Evolutionary conservation across 2,888 invertebrate species (phyloP).

Genomic region (Dasysyrphus albostriatus): DNA sequence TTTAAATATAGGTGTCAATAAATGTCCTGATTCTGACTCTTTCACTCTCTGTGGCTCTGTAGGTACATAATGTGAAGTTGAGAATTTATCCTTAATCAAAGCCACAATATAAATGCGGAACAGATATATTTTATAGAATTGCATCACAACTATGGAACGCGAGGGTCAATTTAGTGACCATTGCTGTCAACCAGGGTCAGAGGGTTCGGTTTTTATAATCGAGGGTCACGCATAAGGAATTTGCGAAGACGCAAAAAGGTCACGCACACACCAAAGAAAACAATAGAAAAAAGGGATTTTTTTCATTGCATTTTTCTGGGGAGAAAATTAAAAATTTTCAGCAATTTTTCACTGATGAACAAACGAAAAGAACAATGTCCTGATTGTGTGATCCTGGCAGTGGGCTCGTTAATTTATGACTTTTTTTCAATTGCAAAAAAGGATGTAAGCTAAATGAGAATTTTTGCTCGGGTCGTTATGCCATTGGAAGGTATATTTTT

Average conservation of each 20-base stretch:
- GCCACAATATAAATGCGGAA: slow-evolving; percentile 56
- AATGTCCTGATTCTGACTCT: slow-evolving; percentile 14
- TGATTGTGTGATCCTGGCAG: slow-evolving; percentile 59
- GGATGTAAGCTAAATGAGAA: slow-evolving; percentile 49
- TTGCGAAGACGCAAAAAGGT: slow-evolving; percentile 73
- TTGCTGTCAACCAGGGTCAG: slow-evolving; percentile 69
- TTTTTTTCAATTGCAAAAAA: slow-evolving; percentile 68
- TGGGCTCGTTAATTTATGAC: slow-evolving; percentile 71
- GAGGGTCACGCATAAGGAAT: slow-evolving; percentile 73
- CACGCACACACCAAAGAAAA: slow-evolving; percentile 51
- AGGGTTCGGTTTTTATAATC: slow-evolving; percentile 17
- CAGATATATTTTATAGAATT: slow-evolving; percentile 62
- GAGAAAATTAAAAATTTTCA: slow-evolving; percentile 70
- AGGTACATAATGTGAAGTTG: not conserved
- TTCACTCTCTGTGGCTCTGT: not conserved
- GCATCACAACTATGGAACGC: slow-evolving; percentile 37
- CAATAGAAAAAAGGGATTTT: slow-evolving; percentile 41
- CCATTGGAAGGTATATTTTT: slow-evolving; percentile 26
- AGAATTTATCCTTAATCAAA: slow-evolving; percentile 31
- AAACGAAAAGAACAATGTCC: slow-evolving; percentile 64
- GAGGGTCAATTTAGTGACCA: slow-evolving; percentile 74
- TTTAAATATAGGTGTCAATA: slow-evolving; percentile 61
- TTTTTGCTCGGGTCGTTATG: slow-evolving; percentile 10
- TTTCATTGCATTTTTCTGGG: slow-evolving; percentile 30
- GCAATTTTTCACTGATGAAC: slow-evolving; percentile 69